These are phyloP conservation scores for Colletes gigas DNA, from an alignment of 1,140 invertebrate genomes.

Conservation along the genomic window DNA sequence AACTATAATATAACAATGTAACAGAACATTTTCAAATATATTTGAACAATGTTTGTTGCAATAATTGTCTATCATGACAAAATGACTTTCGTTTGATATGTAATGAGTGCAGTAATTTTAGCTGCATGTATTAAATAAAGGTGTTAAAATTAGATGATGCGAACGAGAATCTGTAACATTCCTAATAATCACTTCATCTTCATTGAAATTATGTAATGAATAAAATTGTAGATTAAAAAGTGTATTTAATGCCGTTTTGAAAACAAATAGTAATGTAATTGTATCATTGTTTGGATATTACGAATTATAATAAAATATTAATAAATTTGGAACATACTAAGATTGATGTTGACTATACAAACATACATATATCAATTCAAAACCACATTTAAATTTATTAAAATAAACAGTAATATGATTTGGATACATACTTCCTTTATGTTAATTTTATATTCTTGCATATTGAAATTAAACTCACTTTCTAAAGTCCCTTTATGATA, in stretches of 20 bases:
- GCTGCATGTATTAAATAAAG: constrained; percentile 48
- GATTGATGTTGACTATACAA: constrained; percentile 64
- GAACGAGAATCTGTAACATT: constrained; percentile 51
- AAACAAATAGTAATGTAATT: constrained; percentile 69
- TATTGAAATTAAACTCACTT: not conserved
- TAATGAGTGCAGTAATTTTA: constrained; percentile 50
- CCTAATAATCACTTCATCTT: constrained; percentile 54
- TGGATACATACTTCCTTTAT: not conserved
- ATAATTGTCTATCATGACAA: constrained; percentile 26
- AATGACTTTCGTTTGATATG: constrained; percentile 45
- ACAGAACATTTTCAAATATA: constrained; percentile 13
- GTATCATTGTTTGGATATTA: constrained; percentile 72
- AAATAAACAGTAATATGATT: constrained; percentile 32
- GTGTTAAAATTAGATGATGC: constrained; percentile 47
- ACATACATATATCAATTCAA: constrained; percentile 42
- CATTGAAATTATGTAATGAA: constrained; percentile 59
- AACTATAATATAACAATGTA: constrained; percentile 4
- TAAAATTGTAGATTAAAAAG: constrained; percentile 56
- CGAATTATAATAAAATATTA: constrained; percentile 69
- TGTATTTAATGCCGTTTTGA: constrained; percentile 58
- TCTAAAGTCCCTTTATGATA: too few relatives aligned
- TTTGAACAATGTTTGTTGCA: constrained; percentile 15
- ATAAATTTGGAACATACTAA: constrained; percentile 53
- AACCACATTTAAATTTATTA: constrained; percentile 25
- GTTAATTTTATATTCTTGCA: not conserved